Conservation (phyloP, 1,140 invertebrate species). For the Apis florea region DNA sequence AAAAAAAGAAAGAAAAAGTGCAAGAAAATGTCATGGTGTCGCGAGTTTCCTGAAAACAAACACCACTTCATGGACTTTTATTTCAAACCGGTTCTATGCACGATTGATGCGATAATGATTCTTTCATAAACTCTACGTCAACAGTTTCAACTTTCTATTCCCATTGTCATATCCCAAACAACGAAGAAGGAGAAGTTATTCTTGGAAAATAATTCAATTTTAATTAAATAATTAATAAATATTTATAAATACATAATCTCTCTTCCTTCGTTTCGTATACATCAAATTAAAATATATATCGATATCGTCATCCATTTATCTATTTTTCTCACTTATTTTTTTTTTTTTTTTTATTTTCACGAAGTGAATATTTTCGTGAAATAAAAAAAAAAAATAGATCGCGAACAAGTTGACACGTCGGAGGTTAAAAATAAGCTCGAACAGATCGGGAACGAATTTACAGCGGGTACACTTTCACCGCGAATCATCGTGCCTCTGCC, state of each 20-base stretch:
- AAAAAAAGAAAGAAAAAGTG: background rate
- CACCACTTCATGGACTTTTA: background rate
- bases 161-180: background rate
- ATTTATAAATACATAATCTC: no score
- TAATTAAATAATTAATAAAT: no score
- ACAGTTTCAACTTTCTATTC: background rate
- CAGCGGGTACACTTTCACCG: constrained; percentile 11
- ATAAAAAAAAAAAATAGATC: background rate
- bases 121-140: constrained; percentile 12
- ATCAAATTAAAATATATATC: no score
- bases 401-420: background rate
- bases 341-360: background rate
- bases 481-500: background rate
- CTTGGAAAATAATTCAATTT: no score
- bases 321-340: background rate
- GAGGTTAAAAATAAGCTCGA: background rate
- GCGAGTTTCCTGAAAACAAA: background rate
- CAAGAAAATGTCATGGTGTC: background rate
- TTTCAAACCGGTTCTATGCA: background rate
- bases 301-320: no score
- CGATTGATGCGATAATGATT: background rate
- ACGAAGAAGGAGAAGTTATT: no score
- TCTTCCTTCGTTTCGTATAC: no score
- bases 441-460: background rate
- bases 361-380: background rate